Percentiles rank a stretch among this genome's conserved stretches.
Evolutionary conservation across 2,888 invertebrate species (phyloP).

Genomic region (Macrosiphum euphorbiae): DNA sequence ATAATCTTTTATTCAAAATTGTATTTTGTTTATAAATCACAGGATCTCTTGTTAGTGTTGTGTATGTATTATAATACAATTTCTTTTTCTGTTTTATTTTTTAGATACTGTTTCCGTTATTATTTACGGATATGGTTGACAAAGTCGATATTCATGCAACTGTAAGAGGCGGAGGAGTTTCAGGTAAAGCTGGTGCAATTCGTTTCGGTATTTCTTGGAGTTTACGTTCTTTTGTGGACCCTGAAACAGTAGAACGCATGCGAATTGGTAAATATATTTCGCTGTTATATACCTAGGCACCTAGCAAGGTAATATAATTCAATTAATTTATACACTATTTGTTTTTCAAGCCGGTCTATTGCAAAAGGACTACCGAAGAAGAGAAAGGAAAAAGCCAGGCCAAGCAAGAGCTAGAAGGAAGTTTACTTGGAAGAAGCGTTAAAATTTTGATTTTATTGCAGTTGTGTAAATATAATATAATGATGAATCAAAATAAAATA

Average conservation of each 20-base stretch:
- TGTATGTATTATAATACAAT: neutral
- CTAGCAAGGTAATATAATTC: neutral
- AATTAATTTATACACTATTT: neutral
- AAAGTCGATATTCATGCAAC: slow-evolving; percentile 87
- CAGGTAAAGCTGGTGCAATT: slow-evolving; percentile 90
- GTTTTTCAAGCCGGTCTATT: slow-evolving; percentile 83
- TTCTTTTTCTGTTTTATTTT: slow-evolving; percentile 66
- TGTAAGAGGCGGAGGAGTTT: slow-evolving; percentile 80
- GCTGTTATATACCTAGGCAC: neutral
- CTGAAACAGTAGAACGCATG: slow-evolving; percentile 84
- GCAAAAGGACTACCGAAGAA: slow-evolving; percentile 81
- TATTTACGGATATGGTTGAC: slow-evolving; percentile 82
- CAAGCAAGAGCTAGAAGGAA: slow-evolving; percentile 91
- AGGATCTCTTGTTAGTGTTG: neutral
- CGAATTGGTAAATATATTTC: slow-evolving; percentile 77
- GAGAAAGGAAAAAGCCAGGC: slow-evolving; percentile 93
- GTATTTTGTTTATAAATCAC: neutral
- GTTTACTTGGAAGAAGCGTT: slow-evolving; percentile 93
- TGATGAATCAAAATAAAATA: slow-evolving; percentile 34
- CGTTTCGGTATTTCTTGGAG: slow-evolving; percentile 90
- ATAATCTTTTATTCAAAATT: neutral
- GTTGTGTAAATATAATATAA: slow-evolving; percentile 36
- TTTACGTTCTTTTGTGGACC: slow-evolving; percentile 85
- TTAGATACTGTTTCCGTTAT: slow-evolving; percentile 86
- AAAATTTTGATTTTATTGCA: slow-evolving; percentile 69